These are phyloP conservation scores for Acleris literana DNA, from an alignment of 2,888 invertebrate genomes.

Conservation along the genomic window DNA sequence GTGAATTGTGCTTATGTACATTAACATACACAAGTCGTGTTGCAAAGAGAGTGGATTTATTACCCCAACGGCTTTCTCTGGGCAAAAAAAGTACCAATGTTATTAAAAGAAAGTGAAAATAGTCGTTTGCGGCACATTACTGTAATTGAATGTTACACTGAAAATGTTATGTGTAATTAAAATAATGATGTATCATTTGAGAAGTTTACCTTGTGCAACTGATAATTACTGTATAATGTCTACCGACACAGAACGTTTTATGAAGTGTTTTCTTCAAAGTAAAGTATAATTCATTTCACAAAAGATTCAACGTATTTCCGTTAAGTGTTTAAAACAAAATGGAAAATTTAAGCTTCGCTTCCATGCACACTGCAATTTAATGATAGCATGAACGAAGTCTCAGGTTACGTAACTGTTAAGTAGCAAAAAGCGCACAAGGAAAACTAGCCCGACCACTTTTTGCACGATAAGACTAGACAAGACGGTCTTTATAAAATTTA, in stretches of 20 bases:
- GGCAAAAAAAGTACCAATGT: constrained; percentile 9
- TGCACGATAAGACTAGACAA: constrained; percentile 1
- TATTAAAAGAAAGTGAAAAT: constrained; percentile 22
- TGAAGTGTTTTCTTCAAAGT: too few species aligned
- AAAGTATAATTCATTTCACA: too few species aligned
- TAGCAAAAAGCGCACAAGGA: constrained; percentile 28
- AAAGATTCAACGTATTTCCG: constrained; percentile 1
- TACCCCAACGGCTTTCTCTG: constrained; percentile 5
- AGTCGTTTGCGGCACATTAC: constrained; percentile 2
- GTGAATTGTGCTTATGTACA: background rate
- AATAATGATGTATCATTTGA: constrained; percentile 4
- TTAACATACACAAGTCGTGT: background rate
- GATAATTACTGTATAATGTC: too few species aligned
- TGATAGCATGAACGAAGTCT: constrained; percentile 55
- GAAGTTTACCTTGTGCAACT: background rate
- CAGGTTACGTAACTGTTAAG: constrained; percentile 44
- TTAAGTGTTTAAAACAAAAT: constrained; percentile 25
- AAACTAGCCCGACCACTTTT: constrained; percentile 10
- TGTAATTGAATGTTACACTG: constrained; percentile 14
- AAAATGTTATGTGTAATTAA: constrained; percentile 9
- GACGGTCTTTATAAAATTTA: background rate
- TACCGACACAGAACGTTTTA: too few species aligned
- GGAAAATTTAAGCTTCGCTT: constrained; percentile 45
- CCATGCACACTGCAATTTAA: constrained; percentile 49
- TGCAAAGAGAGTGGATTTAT: constrained; percentile 5